Percentiles rank a stretch among this genome's conserved stretches.
Conservation (phyloP, 2,888 invertebrate genomes). For the Cheilosia impressa region DNA sequence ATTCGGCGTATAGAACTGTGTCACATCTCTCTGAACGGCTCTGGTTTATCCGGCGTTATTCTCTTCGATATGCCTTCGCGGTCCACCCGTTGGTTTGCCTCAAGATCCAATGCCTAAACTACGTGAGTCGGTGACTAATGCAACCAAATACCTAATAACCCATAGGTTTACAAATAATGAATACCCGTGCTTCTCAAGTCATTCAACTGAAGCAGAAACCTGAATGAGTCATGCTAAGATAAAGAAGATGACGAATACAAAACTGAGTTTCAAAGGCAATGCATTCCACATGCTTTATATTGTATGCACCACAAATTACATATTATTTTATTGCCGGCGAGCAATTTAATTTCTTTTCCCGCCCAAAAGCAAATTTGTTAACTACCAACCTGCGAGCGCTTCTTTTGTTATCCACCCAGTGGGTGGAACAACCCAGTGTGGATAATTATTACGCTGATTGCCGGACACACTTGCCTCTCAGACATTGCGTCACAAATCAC, state of each 20-base stretch:
- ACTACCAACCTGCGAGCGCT: neutral
- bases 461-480: neutral
- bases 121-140: neutral
- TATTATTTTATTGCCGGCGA: neutral
- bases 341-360: conserved; percentile 4
- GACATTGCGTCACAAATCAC: neutral
- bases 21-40: too few species aligned
- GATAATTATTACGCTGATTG: neutral
- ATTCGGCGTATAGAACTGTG: too few species aligned
- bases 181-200: neutral
- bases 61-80: too few species aligned
- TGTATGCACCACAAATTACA: neutral
- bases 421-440: conserved; percentile 8
- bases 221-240: neutral
- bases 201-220: neutral
- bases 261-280: neutral
- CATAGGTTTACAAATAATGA: neutral
- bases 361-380: neutral
- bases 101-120: neutral
- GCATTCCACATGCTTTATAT: neutral
- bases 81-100: neutral
- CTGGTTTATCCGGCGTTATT: too few species aligned
- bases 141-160: neutral
- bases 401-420: conserved; percentile 17
- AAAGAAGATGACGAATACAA: neutral